Percentiles rank a stretch among this genome's conserved stretches.
These are phyloP conservation scores for Drosophila phalerata DNA, from an alignment of 2,888 invertebrate genomes.

Conservation along the genomic window DNA sequence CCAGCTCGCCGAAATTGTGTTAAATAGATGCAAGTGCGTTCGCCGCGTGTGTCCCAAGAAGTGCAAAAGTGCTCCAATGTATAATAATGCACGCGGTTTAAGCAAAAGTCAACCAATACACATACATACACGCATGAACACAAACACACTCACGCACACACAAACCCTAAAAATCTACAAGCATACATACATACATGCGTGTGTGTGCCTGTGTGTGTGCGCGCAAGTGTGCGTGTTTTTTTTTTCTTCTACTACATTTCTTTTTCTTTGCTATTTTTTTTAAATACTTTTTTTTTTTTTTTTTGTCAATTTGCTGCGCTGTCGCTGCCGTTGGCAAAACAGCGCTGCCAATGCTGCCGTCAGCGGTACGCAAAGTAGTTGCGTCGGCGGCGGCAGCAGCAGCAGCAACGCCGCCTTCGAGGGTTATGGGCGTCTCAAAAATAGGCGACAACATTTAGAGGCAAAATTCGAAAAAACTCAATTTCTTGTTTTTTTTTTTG, in stretches of 20 bases:
- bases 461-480: conserved; percentile 21
- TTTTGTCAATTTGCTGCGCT: conserved; percentile 58
- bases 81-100: conserved; percentile 73
- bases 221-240: conserved; percentile 69
- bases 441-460: conserved; percentile 26
- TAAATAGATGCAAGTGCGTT: conserved; percentile 31
- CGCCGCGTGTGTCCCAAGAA: conserved; percentile 33
- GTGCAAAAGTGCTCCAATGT: conserved; percentile 54
- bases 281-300: conserved; percentile 25
- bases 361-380: conserved; percentile 47
- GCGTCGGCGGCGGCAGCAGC: conserved; percentile 15
- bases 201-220: conserved; percentile 46
- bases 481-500: conserved; percentile 17
- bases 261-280: conserved; percentile 56
- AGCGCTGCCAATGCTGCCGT: conserved; percentile 41
- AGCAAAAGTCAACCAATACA: conserved; percentile 65
- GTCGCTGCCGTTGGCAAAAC: conserved; percentile 54
- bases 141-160: conserved; percentile 55
- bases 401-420: conserved; percentile 17
- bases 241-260: conserved; percentile 49
- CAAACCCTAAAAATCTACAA: conserved; percentile 41
- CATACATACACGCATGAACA: conserved; percentile 39
- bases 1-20: conserved; percentile 44
- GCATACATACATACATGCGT: conserved; percentile 43
- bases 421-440: conserved; percentile 43